Conservation (phyloP, 2,113 vertebrate genomes). For the Copsychus sechellarum region DNA sequence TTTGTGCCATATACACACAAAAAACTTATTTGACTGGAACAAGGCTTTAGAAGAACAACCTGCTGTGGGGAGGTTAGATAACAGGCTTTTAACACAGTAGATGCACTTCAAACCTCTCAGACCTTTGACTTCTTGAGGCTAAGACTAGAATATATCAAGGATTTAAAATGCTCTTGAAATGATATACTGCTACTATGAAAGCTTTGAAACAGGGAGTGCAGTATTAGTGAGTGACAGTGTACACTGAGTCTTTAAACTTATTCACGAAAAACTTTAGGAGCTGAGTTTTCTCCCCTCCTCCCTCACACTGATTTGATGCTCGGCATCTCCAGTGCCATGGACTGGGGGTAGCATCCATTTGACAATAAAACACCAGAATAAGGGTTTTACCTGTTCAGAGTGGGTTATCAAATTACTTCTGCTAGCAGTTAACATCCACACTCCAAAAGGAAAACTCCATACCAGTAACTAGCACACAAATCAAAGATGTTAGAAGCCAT, state of each 20-base stretch:
- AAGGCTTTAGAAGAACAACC: slow-evolving; percentile 58
- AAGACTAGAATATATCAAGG: slow-evolving; percentile 49
- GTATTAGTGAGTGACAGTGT: neutral
- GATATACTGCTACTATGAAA: neutral
- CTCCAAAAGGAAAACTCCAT: neutral
- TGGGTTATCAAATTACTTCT: neutral
- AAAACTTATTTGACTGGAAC: slow-evolving; percentile 63
- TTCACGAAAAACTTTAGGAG: neutral
- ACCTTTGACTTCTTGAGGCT: slow-evolving; percentile 61
- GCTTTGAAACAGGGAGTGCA: slow-evolving; percentile 6
- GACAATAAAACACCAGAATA: neutral
- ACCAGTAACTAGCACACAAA: neutral
- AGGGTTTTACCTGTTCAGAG: neutral
- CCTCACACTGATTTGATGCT: neutral
- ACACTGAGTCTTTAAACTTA: neutral
- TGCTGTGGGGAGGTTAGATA: slow-evolving; percentile 50
- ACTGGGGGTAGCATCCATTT: neutral
- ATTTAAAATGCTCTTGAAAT: slow-evolving; percentile 56
- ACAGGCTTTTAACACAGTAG: slow-evolving; percentile 67
- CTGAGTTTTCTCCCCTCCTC: neutral
- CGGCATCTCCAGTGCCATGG: neutral
- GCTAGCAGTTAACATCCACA: neutral
- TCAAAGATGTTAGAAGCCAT: neutral
- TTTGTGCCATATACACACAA: slow-evolving; percentile 48
- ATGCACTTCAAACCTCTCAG: slow-evolving; percentile 57